Evolutionary conservation across 2,113 vertebrate species (phyloP), one percentile per base, ranked within the genome.

Genomic region (Bombycilla garrulus): DNA sequence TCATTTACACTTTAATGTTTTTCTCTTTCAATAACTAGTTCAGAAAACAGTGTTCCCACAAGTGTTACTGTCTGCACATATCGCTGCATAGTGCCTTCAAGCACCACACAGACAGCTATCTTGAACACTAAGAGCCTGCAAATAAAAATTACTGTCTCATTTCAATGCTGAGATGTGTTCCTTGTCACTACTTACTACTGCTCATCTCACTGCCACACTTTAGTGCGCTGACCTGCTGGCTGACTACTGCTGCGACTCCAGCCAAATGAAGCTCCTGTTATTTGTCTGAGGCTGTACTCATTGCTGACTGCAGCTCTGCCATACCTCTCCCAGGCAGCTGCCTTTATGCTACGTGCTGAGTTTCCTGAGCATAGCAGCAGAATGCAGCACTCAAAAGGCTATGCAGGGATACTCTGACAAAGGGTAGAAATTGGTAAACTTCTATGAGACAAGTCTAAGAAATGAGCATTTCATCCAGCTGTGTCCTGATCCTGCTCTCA

Each of bases 311-410:
- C 45, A 64, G 61, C 22, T 73, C 40, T 79, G 36, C 40, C 0
- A 0, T 56, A 33, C 35, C 12, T 74, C 57, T 92, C 24, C 6
- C 3, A 2, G 45, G 44, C 44, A 90, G 65, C 61, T 82, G 79
- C 11, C 58, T 73, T 65, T 8, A 2, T 11, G 20, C 47, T 81
- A 58, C 0, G 0, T 73, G 66, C 1, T 0, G 40, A 58, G 10
- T 6, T 91, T 51, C 72, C 66, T 2, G 4, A 83, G 58, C 36
- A 44, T 62, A 64, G 88, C 91, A 92, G 83, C 54, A 88, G 65
- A 86, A 88, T 62, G 76, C 83, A 74, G 76, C 62, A 85, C 38
- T 86, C 89, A 51, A 83, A 90, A 88, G 40, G 33, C 15, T 70
- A 86, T 1, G 1, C 0, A 0, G 64, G 51, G 35, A 44, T 74